Evolutionary conservation across 2,888 invertebrate species (phyloP), one percentile per base, ranked within the genome.

Genomic region (Escarpia spicata): DNA sequence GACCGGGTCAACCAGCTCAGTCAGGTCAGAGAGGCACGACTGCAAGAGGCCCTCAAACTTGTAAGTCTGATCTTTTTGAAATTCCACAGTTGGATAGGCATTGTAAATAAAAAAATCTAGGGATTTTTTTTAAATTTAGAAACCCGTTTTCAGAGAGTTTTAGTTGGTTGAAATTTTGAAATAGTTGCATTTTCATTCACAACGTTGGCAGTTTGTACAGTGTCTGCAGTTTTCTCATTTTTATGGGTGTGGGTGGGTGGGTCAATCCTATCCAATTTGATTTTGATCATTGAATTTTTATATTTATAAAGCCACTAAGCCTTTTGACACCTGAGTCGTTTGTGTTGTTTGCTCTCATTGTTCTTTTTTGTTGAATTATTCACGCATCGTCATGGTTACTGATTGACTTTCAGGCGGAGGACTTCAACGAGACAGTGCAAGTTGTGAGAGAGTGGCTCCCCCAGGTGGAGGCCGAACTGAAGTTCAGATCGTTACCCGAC

Each of bases 401-500:
- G 31, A 58, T 43, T 91, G 31, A 92, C 12, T 91, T 93, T 26
- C 93, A 96, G 96, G 96, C 96, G 92, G 96, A 96, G 94, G 96
- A 96, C 94, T 96, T 96, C 95, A 96, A 96, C 93, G 95, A 95
- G 52, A 95, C 95, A 15, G 96, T 96, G 52, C 95, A 96, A 91
- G 95, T 95, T 91, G 95, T 96, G 95, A 93, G 96, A 92, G 96
- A 96, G 92, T 96, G 96, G 94, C 95, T 96, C 90, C 96, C 96
- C 8, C 95, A 95, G 89, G 96, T 96, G 3, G 96, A 96, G 93
- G 94, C 95, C 19, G 96, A 96, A 93, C 95, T 96, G 31, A 96
- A 96, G 94, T 96, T 96, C 94, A 95, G 95, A 91, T 94, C 96
- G 45, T 94, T 96, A 44, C 96, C 96, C 37, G 96, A 96, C 31